Evolutionary conservation across 1,140 invertebrate genomes (phyloP), one percentile per base, ranked within the genome.

Genomic region (Bombyx mandarina): DNA sequence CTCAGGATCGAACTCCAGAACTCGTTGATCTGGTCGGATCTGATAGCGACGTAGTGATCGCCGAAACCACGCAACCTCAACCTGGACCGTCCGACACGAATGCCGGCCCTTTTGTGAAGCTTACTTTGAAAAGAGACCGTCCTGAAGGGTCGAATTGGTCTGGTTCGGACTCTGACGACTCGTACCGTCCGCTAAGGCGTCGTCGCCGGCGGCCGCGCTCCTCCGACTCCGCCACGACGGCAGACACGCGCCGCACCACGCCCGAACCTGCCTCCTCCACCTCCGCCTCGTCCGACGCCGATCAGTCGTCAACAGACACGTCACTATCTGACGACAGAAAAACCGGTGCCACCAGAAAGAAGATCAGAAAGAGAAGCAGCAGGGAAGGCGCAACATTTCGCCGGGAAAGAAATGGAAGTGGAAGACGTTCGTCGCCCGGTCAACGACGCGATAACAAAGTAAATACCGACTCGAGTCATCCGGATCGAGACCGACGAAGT

Each of bases 21-120:
- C 79, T 90, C 49, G 89, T 91, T 2, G 90, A 89, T 55, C 66
- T 91, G 43, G 73, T 89, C 44, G 89, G 88, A 18, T 89, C 88
- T 3, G 90, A 91, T 60, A 90, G 90, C 51, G 90, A 91, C 70
- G 89, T 90, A 5, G 82, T 90, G 2, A 88, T 91, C 47, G 86
- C 90, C 47, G 85, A 88, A 9, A 67, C 43, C n/a, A 67, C 44
- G 52, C 47, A 56, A 8, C 61, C 26, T 35, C 26, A 35, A 35
- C 26, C 26, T 35, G 45, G 47, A 35, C 56, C 71, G 10, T 66
- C 68, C 45, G 63, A 64, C 65, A 22, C 58, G 57, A 57, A 62
- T 8, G 43, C 65, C 6, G 54, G 49, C 35, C 61, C 73, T 6
- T 58, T 77, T 18, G 82, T 83, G 0, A 81, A 82, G 54, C 60